Base-by-base conservation (phyloP, 2,888 invertebrate species). In the Electrophaes corylata region DNA sequence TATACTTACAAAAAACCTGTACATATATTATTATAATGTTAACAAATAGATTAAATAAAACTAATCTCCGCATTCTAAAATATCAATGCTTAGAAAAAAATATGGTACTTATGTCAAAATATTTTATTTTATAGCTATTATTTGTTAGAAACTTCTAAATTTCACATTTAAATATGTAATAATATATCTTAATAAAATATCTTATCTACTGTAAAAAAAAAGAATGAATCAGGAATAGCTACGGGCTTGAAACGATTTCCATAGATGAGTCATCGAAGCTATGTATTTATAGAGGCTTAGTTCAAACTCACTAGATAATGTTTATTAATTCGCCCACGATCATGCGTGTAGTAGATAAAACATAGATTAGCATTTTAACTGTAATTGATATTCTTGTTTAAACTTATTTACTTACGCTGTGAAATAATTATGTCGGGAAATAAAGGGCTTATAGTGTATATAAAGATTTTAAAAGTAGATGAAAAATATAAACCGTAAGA, bases 251-350 rank as follows among this genome's bases (percentile, higher is more conserved):
- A 29, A 48, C 26, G 16, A 57, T 51, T 64, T 60, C 46, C 53
- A 61, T 53, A 49, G 35, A 56, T 67, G 63, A 67, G 11, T 67
- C 65, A 65, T 52, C 18, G 45, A 37, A 31, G 56, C 14, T 47
- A 43, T 45, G 33, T 62, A 63, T 63, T 62, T 52, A 63, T 63
- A 66, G 62, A 58, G 26, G 55, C 35, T 60, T 52, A 50, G 40
- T 54, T 56, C 57, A 60, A 62, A 51, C 55, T 47, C 31, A 47
- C 59, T 54, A 58, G 60, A 64, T 60, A 64, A 60, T 52, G 62
- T 55, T 60, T 53, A 52, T 52, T 57, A 50, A 49, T 49, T 57
- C 52, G 47, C 52, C 37, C 52, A 57, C 57, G 48, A 57, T 48
- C 52, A 53, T 47, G 45, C 43, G 49, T 18, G 14, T 46, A 44